Percentiles rank a stretch among this genome's conserved stretches.
Evolutionary conservation across 2,113 vertebrate genomes (phyloP).

Genomic region (Heloderma charlesbogerti): DNA sequence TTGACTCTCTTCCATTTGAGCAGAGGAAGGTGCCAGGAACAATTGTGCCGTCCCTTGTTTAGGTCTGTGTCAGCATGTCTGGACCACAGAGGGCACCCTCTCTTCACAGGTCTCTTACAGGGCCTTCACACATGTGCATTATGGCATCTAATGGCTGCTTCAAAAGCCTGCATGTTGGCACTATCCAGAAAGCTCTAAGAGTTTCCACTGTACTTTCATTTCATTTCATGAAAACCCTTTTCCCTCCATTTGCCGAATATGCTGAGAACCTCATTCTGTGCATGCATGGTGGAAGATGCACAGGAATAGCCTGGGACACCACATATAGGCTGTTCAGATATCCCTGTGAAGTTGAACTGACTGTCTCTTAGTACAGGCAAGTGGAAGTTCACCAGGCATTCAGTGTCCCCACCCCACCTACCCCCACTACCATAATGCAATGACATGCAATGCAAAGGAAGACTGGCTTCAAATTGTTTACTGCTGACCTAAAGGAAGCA

Average conservation of each 20-base stretch:
- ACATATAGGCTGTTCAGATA: background rate
- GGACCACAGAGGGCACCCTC: too few species aligned
- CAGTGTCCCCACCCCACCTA: background rate
- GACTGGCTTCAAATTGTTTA: background rate
- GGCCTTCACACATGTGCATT: background rate
- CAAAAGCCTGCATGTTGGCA: background rate
- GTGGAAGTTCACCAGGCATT: background rate
- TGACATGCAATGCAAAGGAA: background rate
- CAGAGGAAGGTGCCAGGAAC: too few species aligned
- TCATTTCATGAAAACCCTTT: background rate
- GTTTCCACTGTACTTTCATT: too few species aligned
- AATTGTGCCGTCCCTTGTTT: too few species aligned
- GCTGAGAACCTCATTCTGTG: background rate
- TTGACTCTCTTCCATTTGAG: too few species aligned
- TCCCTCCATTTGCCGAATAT: too few species aligned
- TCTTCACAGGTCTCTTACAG: too few species aligned
- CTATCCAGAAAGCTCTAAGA: background rate
- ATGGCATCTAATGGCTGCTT: background rate
- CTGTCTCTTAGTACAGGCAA: background rate
- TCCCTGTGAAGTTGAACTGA: background rate
- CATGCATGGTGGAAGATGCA: background rate
- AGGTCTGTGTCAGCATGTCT: too few species aligned
- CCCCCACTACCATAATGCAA: background rate
- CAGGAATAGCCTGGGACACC: background rate
- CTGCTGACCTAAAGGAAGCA: background rate